These are phyloP conservation scores for Eudemis profundana DNA, from an alignment of 2,888 invertebrate species.

Conservation along the genomic window DNA sequence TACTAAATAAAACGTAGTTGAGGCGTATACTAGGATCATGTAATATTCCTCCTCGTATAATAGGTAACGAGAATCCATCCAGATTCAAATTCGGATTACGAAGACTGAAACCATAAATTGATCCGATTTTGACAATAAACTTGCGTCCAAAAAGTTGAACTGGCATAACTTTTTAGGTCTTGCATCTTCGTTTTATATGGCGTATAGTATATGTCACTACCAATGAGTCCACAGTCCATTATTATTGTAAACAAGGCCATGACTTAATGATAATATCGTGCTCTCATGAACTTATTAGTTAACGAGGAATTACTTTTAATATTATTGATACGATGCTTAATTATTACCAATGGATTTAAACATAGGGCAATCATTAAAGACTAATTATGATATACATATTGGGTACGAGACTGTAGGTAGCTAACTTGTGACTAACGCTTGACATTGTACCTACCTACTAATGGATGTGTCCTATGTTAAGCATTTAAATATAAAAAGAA, in stretches of 20 bases:
- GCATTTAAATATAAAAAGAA: conserved; percentile 18
- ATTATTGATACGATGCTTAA: conserved; percentile 16
- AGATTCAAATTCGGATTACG: conserved; percentile 54
- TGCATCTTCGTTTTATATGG: not conserved
- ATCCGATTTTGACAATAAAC: conserved; percentile 70
- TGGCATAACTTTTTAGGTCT: conserved; percentile 17
- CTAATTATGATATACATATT: conserved; percentile 4
- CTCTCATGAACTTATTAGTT: conserved; percentile 9
- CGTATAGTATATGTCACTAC: not conserved
- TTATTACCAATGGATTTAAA: conserved; percentile 23
- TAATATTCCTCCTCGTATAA: conserved; percentile 6
- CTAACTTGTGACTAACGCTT: conserved; percentile 12
- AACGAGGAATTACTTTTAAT: not conserved
- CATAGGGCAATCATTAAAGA: conserved; percentile 23
- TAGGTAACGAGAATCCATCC: conserved; percentile 60
- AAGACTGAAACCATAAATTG: conserved; percentile 67
- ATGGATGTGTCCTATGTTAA: conserved; percentile 22
- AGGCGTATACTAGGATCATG: not conserved
- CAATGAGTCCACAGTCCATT: conserved; percentile 1
- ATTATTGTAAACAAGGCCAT: conserved; percentile 21
- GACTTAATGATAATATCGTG: conserved; percentile 21
- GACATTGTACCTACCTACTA: conserved; percentile 29
- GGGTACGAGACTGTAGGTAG: conserved; percentile 10
- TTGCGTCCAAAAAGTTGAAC: conserved; percentile 62
- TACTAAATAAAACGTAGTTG: not conserved